Percentiles rank a stretch among this genome's conserved stretches.
phyloP scores from a whole-genome alignment of 53 echinoderm and acorn worm genomes.

The Crossaster papposus region DNA sequence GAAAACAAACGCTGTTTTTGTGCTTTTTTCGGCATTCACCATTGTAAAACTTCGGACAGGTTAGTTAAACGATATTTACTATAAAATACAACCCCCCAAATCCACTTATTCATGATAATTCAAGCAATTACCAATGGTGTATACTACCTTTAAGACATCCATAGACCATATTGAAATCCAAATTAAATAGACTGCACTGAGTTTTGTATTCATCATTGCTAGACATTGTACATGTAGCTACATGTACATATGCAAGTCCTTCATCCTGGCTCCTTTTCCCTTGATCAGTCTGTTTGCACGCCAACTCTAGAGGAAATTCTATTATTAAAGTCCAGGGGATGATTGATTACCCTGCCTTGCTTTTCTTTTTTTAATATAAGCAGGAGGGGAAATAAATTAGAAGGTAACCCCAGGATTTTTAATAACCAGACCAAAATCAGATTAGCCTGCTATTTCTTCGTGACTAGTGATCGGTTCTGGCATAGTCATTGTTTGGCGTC shows the following conservation, averaged over 20 bases:
- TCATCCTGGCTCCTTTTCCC: neutral
- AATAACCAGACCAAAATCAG: conserved; percentile 38
- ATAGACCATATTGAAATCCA: conserved; percentile 10
- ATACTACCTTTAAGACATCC: neutral
- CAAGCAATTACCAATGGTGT: too few relatives aligned
- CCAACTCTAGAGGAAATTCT: conserved; percentile 38
- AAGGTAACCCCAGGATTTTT: conserved; percentile 29
- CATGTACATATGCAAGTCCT: too few relatives aligned
- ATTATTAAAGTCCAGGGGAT: conserved; percentile 52
- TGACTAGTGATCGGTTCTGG: conserved; percentile 39
- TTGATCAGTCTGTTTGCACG: conserved; percentile 48
- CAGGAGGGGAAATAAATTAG: conserved; percentile 60
- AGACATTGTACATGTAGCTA: conserved; percentile 48
- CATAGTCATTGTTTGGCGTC: conserved; percentile 53
- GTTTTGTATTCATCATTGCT: conserved; percentile 29
- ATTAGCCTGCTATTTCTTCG: conserved; percentile 32
- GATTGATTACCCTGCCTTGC: conserved; percentile 51
- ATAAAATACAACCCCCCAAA: too few relatives aligned
- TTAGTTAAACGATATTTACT: too few relatives aligned
- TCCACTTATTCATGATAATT: too few relatives aligned
- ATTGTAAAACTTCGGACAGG: too few relatives aligned
- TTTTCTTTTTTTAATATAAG: conserved; percentile 62
- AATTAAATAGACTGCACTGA: conserved; percentile 22
- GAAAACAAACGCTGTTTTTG: too few relatives aligned
- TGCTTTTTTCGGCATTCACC: too few relatives aligned